Evolutionary conservation across 2,113 vertebrate species (phyloP).

Genomic region (Tetrax tetrax): DNA sequence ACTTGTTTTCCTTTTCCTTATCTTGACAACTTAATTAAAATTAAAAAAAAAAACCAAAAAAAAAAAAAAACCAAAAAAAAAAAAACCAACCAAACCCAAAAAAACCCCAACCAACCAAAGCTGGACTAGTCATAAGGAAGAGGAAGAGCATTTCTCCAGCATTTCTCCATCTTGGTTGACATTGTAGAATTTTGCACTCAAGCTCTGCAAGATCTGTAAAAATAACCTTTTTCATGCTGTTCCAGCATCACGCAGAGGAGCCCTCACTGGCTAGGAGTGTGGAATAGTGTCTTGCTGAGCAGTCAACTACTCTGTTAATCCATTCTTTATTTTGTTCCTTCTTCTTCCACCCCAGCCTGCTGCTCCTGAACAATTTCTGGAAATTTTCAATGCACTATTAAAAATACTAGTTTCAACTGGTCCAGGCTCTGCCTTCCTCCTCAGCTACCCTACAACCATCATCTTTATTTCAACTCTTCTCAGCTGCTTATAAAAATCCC

Average conservation of each 20-base stretch:
- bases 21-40: background rate
- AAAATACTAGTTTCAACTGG: background rate
- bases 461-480: background rate
- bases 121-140: background rate
- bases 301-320: background rate
- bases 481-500: background rate
- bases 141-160: background rate
- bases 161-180: background rate
- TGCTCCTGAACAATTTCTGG: background rate
- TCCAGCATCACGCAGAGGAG: background rate
- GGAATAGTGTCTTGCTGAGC: background rate
- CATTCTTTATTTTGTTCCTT: background rate
- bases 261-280: fast-evolving
- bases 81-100: background rate
- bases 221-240: background rate
- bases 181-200: background rate
- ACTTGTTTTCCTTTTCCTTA: background rate
- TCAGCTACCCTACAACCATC: background rate
- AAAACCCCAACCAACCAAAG: background rate
- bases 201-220: background rate
- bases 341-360: background rate
- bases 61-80: background rate
- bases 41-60: background rate
- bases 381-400: background rate
- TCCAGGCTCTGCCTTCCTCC: background rate